These are phyloP conservation scores for Formica exsecta DNA, from an alignment of 1,140 invertebrate species.

Conservation along the genomic window DNA sequence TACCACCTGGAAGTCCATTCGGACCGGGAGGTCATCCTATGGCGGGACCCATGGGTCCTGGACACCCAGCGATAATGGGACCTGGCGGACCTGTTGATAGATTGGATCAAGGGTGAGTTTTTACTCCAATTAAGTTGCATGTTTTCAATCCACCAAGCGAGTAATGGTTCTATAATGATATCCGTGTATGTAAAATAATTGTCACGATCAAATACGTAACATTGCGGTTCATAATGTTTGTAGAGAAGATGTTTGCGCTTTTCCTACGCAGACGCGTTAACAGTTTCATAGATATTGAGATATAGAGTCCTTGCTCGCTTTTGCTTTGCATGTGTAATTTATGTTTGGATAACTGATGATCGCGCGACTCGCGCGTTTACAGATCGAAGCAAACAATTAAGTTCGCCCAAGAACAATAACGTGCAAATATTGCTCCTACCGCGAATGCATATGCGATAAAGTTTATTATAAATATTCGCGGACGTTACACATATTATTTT, in stretches of 20 bases:
- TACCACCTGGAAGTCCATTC: slow-evolving; percentile 91
- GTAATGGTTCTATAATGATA: slow-evolving; percentile 16
- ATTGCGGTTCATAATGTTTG: not conserved
- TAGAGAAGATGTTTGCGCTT: not conserved
- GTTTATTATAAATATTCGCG: not conserved
- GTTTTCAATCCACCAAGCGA: not conserved
- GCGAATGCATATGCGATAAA: slow-evolving; percentile 1
- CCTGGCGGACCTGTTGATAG: slow-evolving; percentile 90
- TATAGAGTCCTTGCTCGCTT: not conserved
- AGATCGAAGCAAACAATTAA: not conserved
- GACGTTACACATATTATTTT: not conserved
- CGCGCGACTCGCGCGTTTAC: not conserved
- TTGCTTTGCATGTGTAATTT: slow-evolving; percentile 40
- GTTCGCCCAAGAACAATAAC: slow-evolving; percentile 22
- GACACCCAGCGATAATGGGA: slow-evolving; percentile 89
- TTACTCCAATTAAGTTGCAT: not conserved
- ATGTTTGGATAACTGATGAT: slow-evolving; percentile 15
- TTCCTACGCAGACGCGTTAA: not conserved
- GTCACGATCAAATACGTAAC: not conserved
- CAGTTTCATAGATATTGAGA: slow-evolving; percentile 21
- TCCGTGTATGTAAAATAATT: not conserved
- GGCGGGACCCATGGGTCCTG: slow-evolving; percentile 88
- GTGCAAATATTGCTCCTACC: slow-evolving; percentile 1
- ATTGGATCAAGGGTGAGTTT: slow-evolving; percentile 91
- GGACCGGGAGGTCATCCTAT: slow-evolving; percentile 89